Conservation (phyloP, 2,113 vertebrate genomes). For the Cebus imitator region DNA sequence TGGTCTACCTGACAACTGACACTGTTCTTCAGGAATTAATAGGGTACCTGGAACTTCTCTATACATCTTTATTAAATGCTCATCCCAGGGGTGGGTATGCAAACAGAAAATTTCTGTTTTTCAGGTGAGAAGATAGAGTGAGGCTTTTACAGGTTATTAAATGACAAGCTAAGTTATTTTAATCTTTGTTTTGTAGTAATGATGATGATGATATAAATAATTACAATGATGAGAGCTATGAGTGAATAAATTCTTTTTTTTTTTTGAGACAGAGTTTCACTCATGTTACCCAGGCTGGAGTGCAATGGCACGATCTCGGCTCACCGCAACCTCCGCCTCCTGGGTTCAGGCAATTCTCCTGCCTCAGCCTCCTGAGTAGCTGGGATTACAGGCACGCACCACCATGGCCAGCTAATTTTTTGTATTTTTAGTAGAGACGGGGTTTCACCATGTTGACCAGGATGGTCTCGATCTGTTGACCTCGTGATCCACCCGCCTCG, state of each 20-base stretch:
- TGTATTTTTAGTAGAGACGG: no score
- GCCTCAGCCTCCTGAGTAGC: no score
- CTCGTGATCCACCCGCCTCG: no score
- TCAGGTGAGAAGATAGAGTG: background rate
- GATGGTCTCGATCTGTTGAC: no score
- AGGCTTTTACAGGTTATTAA: background rate
- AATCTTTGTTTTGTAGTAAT: background rate
- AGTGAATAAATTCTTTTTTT: background rate
- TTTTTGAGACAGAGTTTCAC: no score
- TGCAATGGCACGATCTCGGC: no score
- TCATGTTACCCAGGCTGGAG: no score
- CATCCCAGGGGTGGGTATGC: background rate
- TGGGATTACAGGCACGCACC: no score
- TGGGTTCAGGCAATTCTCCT: no score
- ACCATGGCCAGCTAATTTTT: no score
- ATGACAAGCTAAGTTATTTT: background rate
- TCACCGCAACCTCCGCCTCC: no score
- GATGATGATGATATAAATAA: background rate
- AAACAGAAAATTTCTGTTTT: background rate
- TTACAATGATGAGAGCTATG: background rate
- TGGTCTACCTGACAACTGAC: background rate
- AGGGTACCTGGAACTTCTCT: background rate
- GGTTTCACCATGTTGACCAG: no score
- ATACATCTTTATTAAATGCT: background rate
- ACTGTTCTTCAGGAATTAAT: background rate